Evolutionary conservation across 2,797 vertebrate genomes (phyloP), one percentile per base, ranked within the genome.

Genomic region (Poliocrania exsul): DNA sequence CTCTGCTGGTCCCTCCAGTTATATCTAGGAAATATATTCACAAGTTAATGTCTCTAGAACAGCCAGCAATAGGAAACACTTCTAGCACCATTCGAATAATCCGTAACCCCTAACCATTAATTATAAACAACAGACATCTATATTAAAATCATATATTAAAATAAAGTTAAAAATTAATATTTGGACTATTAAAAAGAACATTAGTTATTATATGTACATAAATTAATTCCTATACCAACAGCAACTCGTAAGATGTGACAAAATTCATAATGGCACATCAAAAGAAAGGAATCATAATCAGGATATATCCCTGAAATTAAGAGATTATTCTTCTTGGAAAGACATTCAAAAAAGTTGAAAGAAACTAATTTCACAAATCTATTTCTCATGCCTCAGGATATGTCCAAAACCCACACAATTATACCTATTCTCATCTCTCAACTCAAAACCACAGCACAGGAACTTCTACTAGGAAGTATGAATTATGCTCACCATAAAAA

Each of bases 331-430:
- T 24, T 50, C 28, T 58, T 51, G 29, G 16, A 72, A 62, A 74
- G 35, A 66, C 44, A 58, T 7, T 64, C 13, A 24, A 58, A 60
- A 25, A 70, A 5, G 13, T 38, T 67, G 29, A 11, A 93, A 87
- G 69, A 79, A 67, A 37, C 18, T 56, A 16, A 46, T 50, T 88
- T 75, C 38, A 64, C 1, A 4, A 19, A 77, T 14, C 19, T 61
- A 10, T 64, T 79, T 67, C 38, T 81, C 18, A 64, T 33, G 16
- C 3, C 23, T n/a, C 62, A 82, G 19, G 12, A 49, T 16, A 64
- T 10, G 5, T 8, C 7, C 4, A 61, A 56, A 54, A 64, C 10
- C 0, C 26, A 81, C 10, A 35, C 5, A 29, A 26, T 5, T 2
- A 58, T 15, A 42, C 18, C 57, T 81, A 28, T 67, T 62, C 46